phyloP scores from a whole-genome alignment of 2,888 invertebrate species.

The Cartodere bifasciata region DNA sequence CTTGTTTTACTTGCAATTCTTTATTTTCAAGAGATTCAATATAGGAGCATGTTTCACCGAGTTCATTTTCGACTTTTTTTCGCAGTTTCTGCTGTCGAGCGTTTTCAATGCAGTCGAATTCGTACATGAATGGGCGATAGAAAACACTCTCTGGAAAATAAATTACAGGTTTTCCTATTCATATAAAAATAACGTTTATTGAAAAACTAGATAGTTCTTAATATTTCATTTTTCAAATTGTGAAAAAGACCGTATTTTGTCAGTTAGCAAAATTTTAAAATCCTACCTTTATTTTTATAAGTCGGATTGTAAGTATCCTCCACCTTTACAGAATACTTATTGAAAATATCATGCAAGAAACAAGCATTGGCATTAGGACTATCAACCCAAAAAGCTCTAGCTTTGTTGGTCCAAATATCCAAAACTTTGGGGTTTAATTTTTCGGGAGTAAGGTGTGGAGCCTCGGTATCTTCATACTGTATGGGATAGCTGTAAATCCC shows the following conservation, averaged over 20 bases:
- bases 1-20: constrained; percentile 15
- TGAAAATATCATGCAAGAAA: constrained; percentile 38
- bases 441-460: constrained; percentile 28
- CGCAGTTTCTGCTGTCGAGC: constrained; percentile 30
- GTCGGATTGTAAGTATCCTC: constrained; percentile 23
- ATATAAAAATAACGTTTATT: no score
- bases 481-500: constrained; percentile 38
- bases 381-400: constrained; percentile 43
- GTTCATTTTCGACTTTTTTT: constrained; percentile 25
- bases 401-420: constrained; percentile 37
- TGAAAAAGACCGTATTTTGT: no score
- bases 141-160: constrained; percentile 32
- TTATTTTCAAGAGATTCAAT: constrained; percentile 12
- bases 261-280: no score
- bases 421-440: constrained; percentile 24
- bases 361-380: constrained; percentile 43
- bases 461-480: constrained; percentile 32
- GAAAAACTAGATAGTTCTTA: no score
- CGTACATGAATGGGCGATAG: constrained; percentile 44
- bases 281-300: constrained; percentile 25
- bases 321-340: constrained; percentile 29
- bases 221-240: no score
- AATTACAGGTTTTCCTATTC: no score
- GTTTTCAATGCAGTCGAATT: constrained; percentile 41
- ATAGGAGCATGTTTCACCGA: constrained; percentile 17